These are phyloP conservation scores for Nephrotoma flavescens DNA, from an alignment of 2,888 invertebrate species.

Conservation along the genomic window DNA sequence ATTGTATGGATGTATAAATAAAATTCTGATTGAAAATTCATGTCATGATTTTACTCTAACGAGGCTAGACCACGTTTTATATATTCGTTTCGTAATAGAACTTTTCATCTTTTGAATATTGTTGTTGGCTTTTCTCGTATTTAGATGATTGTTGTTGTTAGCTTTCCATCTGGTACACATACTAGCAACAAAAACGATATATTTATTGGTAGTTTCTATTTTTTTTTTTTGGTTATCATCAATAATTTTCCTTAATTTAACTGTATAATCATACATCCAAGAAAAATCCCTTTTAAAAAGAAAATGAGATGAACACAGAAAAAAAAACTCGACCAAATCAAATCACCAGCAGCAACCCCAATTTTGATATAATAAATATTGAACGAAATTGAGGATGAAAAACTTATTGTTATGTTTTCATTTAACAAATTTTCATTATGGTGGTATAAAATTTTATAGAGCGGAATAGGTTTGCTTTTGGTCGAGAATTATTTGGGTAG, in stretches of 20 bases:
- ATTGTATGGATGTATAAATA: neutral
- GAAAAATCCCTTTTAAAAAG: neutral
- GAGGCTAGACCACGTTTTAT: conserved; percentile 5
- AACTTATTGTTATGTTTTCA: neutral
- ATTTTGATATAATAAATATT: neutral
- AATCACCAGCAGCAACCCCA: neutral
- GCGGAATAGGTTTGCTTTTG: neutral
- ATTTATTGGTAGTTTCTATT: neutral
- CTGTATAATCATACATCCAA: neutral
- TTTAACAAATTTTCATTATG: neutral
- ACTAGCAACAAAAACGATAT: neutral
- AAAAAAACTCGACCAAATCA: neutral
- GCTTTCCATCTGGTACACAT: neutral
- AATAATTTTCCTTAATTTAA: neutral
- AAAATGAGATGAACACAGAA: neutral
- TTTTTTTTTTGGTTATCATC: neutral
- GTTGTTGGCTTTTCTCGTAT: neutral
- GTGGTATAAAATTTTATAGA: neutral
- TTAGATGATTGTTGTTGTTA: neutral
- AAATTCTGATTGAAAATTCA: conserved; percentile 3
- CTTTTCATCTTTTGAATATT: neutral
- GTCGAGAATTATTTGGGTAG: neutral
- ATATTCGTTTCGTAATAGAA: conserved; percentile 1
- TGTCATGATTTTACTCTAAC: conserved; percentile 4
- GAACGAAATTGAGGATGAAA: neutral